phyloP scores from a whole-genome alignment of 53 echinoderm and acorn worm genomes.

The Apostichopus leukothele region DNA sequence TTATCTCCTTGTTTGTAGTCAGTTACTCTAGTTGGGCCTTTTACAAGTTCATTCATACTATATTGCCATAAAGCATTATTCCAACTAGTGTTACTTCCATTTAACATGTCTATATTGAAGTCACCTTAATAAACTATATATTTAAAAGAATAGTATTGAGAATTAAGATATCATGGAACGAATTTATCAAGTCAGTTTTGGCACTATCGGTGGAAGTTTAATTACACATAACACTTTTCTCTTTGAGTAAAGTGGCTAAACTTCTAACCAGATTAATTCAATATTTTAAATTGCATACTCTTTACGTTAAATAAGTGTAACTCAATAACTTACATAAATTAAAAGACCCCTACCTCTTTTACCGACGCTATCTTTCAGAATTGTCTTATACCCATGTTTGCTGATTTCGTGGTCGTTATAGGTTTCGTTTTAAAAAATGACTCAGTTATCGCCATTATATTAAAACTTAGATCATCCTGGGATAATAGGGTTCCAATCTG shows the following conservation, averaged over 20 bases:
- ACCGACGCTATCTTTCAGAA: not conserved
- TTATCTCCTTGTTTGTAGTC: constrained; percentile 12
- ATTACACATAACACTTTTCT: constrained; percentile 2
- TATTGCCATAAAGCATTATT: not conserved
- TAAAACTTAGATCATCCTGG: not conserved
- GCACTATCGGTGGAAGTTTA: constrained; percentile 12
- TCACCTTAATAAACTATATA: constrained; percentile 4
- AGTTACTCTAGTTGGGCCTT: constrained; percentile 2
- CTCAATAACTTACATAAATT: not conserved
- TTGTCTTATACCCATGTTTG: not conserved
- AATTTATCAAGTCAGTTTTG: constrained; percentile 27
- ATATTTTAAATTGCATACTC: constrained; percentile 11
- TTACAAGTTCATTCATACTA: not conserved
- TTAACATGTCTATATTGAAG: not conserved
- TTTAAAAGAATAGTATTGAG: not conserved
- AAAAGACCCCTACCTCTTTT: constrained; percentile 16
- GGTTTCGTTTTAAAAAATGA: constrained; percentile 20
- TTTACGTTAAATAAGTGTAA: not conserved
- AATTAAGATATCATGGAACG: constrained; percentile 18
- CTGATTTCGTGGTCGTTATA: constrained; percentile 28
- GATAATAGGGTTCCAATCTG: not conserved
- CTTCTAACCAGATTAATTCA: constrained; percentile 23
- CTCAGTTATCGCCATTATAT: constrained; percentile 24
- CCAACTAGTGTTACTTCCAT: not conserved
- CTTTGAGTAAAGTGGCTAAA: not conserved